Evolutionary conservation across 2,113 vertebrate genomes (phyloP).

Genomic region (Rattus rattus): DNA sequence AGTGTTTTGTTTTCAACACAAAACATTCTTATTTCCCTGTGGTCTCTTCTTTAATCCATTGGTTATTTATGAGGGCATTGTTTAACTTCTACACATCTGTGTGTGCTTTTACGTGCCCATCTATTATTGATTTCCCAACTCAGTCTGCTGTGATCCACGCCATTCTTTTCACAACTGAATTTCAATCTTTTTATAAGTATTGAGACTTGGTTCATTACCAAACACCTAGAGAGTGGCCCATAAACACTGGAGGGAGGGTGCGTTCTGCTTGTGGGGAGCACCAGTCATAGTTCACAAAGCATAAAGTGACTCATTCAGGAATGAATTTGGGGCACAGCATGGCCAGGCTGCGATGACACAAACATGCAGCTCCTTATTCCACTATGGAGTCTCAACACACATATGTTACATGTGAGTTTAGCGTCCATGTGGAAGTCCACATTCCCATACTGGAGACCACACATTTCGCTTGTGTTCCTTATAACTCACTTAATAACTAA

Average conservation of each 20-base stretch:
- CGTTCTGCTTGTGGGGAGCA: background rate
- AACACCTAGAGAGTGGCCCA: background rate
- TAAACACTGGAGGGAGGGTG: accelerated
- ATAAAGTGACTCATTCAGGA: accelerated
- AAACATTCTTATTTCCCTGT: background rate
- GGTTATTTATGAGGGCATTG: background rate
- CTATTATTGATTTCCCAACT: conserved; percentile 11
- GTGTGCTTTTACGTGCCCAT: background rate
- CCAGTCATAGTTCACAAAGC: accelerated
- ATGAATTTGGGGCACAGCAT: accelerated
- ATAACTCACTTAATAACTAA: background rate
- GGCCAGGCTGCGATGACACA: accelerated
- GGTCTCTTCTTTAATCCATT: background rate
- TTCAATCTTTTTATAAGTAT: background rate
- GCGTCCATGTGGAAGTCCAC: background rate
- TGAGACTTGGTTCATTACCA: background rate
- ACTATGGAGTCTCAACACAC: background rate
- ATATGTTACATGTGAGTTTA: background rate
- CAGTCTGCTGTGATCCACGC: background rate
- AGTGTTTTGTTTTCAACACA: background rate
- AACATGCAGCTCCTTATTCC: background rate
- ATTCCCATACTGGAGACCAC: background rate
- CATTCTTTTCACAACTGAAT: background rate
- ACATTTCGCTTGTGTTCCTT: background rate
- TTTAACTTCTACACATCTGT: background rate